phyloP scores from a whole-genome alignment of 1,140 invertebrate species.

The Pachypeltis micranthus region DNA sequence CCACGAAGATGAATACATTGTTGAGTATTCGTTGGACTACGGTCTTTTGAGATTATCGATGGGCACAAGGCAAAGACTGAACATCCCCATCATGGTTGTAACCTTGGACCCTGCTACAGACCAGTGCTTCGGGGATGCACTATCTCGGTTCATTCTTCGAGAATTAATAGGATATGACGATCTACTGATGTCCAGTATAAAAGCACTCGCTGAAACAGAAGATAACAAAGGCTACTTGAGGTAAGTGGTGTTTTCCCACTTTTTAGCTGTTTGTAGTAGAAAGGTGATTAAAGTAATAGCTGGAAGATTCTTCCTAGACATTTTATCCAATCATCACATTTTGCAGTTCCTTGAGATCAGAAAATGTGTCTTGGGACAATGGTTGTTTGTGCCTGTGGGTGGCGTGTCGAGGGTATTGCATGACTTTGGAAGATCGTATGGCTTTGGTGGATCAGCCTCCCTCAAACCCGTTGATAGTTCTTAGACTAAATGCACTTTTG shows the following conservation, averaged over 20 bases:
- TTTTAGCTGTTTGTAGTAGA: not conserved
- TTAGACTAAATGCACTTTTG: too few relatives aligned
- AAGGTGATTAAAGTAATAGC: not conserved
- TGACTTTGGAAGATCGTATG: too few relatives aligned
- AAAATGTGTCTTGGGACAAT: constrained; percentile 1
- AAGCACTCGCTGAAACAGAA: constrained; percentile 86
- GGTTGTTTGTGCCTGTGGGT: too few relatives aligned
- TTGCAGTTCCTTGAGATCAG: too few relatives aligned
- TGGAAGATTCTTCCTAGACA: not conserved
- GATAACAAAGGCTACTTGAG: constrained; percentile 90
- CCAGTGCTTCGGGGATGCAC: constrained; percentile 83
- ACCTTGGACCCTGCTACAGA: constrained; percentile 79
- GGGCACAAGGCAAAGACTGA: constrained; percentile 64
- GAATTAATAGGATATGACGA: constrained; percentile 95
- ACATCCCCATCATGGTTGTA: constrained; percentile 87
- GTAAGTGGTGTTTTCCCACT: too few relatives aligned
- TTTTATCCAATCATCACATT: constrained; percentile 1
- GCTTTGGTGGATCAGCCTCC: too few relatives aligned
- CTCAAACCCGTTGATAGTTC: too few relatives aligned
- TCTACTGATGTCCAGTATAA: constrained; percentile 90
- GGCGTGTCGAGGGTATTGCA: too few relatives aligned
- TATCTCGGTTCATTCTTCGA: constrained; percentile 80
- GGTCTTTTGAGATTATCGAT: constrained; percentile 86
- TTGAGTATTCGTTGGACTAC: constrained; percentile 96
- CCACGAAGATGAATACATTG: constrained; percentile 82